phyloP scores from a whole-genome alignment of 2,888 invertebrate species.

The Amblyjoppa proteus region DNA sequence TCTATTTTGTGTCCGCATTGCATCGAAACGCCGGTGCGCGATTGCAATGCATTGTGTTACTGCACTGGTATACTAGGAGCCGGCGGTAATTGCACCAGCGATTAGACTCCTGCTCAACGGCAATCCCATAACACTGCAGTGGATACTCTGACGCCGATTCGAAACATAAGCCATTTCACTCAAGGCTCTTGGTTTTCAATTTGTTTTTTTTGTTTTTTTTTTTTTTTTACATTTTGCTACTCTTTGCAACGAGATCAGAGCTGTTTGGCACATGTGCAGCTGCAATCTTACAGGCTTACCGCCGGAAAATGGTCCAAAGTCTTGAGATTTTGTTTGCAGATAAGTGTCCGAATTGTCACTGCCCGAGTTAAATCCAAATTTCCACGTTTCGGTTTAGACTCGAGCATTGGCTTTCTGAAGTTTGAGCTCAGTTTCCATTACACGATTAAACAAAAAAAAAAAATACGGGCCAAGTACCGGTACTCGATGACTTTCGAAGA shows the following conservation, averaged over 20 bases:
- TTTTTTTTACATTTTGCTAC: neutral
- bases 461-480: neutral
- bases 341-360: neutral
- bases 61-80: conserved; percentile 1
- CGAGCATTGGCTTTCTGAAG: neutral
- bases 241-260: neutral
- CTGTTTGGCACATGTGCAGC: neutral
- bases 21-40: conserved; percentile 13
- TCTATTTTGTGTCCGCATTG: conserved; percentile 21
- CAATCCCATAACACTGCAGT: neutral
- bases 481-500: neutral
- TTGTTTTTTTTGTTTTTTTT: neutral
- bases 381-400: neutral
- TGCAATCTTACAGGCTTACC: neutral
- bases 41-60: conserved; percentile 36
- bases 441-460: neutral
- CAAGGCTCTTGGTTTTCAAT: neutral
- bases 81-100: conserved; percentile 52
- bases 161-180: conserved; percentile 7
- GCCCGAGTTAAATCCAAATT: neutral
- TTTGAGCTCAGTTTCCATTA: neutral
- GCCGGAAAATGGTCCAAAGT: too few relatives aligned
- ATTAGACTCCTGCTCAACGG: conserved; percentile 39
- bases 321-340: neutral
- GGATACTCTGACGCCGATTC: neutral